Evolutionary conservation across 2,797 vertebrate genomes (phyloP), one percentile per base, ranked within the genome.

Genomic region (Buceros bicornis): DNA sequence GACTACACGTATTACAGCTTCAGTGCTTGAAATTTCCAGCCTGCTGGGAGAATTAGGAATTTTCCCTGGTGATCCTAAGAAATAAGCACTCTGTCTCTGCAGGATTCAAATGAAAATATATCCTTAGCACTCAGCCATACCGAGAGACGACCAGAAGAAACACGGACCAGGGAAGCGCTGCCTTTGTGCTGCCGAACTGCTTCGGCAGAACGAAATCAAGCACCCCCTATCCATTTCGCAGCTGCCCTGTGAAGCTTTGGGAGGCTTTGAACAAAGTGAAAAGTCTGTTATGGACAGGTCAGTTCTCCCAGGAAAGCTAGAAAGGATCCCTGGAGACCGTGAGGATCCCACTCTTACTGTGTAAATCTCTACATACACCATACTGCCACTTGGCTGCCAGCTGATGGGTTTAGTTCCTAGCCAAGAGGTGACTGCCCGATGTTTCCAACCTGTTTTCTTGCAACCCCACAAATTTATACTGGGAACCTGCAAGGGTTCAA

Each of bases 41-140:
- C 70, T 69, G 5, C 28, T 70, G 90, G 70, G 73, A 84, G 11
- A 79, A 24, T 4, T 29, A 42, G 48, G 72, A 40, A 22, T 79
- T 87, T 77, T 69, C 81, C 92, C 90, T 31, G 37, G 87, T 78
- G 87, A 58, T 85, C 24, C 31, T 35, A 60, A 90, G 83, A 87
- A 89, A 87, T 37, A 66, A 92, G 77, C 2, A 0, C 40, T 92
- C 1, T 0, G 71, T 82, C 81, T 80, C 93, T 26, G n/a, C 64
- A 89, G 90, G 94, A 92, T 89, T 92, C 77, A 56, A 70, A 58
- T 24, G 62, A 82, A 72, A 71, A 92, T 43, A 84, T 37, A 86
- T 26, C 81, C 84, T 42, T 31, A 85, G 82, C 82, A 64, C 56
- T 78, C 61, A 69, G 40, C 47, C 1, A 0, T 48, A 45, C 29